phyloP scores from a whole-genome alignment of 1,140 invertebrate genomes.

The Lepidurus apus region DNA sequence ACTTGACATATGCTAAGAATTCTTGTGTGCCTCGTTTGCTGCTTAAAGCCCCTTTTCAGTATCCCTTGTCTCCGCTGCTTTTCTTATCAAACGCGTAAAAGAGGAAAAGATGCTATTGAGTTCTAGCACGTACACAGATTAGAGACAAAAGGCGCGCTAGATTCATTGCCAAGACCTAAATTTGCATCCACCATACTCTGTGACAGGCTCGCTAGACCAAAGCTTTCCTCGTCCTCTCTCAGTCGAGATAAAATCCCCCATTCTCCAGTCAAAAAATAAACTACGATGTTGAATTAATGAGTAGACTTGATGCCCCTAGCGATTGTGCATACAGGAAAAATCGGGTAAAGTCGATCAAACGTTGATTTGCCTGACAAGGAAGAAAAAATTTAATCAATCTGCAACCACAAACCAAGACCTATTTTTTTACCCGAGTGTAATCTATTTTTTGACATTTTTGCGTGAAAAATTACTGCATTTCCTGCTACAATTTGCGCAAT shows the following conservation, averaged over 20 bases:
- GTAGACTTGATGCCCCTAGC: background rate
- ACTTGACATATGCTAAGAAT: slow-evolving; percentile 10
- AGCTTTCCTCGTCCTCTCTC: background rate
- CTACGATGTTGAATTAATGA: background rate
- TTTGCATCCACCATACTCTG: background rate
- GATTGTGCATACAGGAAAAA: background rate
- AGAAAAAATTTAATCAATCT: background rate
- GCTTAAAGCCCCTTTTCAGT: background rate
- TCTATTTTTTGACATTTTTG: too few species aligned
- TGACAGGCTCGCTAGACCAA: slow-evolving; percentile 3
- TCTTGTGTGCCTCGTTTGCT: background rate
- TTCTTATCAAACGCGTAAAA: background rate
- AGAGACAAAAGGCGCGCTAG: background rate
- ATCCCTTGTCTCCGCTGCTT: background rate
- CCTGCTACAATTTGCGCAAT: too few species aligned
- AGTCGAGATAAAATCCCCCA: background rate
- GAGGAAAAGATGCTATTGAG: background rate
- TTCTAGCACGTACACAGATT: background rate
- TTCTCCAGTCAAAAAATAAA: background rate
- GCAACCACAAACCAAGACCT: background rate
- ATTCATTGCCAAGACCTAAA: slow-evolving; percentile 10
- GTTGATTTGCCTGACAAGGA: background rate
- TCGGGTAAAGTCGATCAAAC: background rate
- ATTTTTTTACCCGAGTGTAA: too few species aligned
- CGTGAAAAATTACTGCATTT: too few species aligned